Base-by-base conservation (phyloP, 2,113 vertebrate genomes). In the Asarcornis scutulata region DNA sequence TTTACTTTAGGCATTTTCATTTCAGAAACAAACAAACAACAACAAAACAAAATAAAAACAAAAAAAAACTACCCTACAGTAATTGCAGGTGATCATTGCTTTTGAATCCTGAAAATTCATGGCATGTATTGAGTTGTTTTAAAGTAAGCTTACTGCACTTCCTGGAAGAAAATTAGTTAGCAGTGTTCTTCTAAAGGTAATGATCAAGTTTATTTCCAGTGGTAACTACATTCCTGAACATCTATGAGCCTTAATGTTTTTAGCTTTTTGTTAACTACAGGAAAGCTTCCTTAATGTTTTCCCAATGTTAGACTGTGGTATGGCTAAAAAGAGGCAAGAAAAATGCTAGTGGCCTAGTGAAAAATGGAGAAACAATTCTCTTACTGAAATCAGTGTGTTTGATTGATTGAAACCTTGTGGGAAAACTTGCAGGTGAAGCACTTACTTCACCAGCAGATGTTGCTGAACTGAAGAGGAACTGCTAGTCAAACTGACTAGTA, bases 41-140 rank as follows among this genome's bases (percentile, higher is more conserved):
- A 46, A 38, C 38, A 38, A 38, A 38, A 38, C 38, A 22, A 48
- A 22, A 40, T 17, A 17, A 44, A 44, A 44, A 7, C 44, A 44
- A 44, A 44, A 17, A 17, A 44, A 44, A 44, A 48, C 5, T 7
- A 52, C 23, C 23, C 22, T 52, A 52, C 4, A 71, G 22, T 83
- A 92, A 89, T 96, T 95, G 73, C 9, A 88, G n/a, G 8, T 32
- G 8, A 13, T 15, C 17, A 53, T 66, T 71, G 31, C 50, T 96
- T 95, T 68, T 92, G 89, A 95, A 94, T 29, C 67, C 80, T 53
- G 83, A 85, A 56, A 71, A 86, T 74, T 52, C 64, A 64, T 78
- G 36, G 13, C 9, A 38, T 38, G 10, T 84, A 71, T 55, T 86
- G 63, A 44, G 8, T 17, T 88, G 15, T 5, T 71, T 58, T 55